phyloP scores from a whole-genome alignment of 2,113 vertebrate genomes.

The Forbesichthys agassizii region DNA sequence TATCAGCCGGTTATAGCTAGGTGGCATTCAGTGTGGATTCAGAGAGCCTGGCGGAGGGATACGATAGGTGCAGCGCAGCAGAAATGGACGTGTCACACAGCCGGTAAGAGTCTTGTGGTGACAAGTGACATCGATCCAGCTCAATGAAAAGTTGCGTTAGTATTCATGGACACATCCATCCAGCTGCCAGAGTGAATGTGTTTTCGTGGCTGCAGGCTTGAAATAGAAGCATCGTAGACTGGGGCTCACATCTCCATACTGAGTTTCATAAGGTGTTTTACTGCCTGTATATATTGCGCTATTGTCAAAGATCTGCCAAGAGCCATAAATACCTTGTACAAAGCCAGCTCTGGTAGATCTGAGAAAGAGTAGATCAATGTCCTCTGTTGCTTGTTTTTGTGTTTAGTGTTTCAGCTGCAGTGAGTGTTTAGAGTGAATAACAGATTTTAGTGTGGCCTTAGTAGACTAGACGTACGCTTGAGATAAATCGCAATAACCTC shows the following conservation, averaged over 20 bases:
- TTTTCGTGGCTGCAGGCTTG: slow-evolving; percentile 26
- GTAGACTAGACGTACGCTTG: background rate
- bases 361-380: background rate
- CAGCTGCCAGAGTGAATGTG: slow-evolving; percentile 14
- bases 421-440: slow-evolving; percentile 4
- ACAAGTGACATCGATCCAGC: slow-evolving; percentile 1
- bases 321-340: slow-evolving; percentile 1
- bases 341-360: background rate
- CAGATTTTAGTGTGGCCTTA: background rate
- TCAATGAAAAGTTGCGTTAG: slow-evolving; percentile 23
- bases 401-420: background rate
- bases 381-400: slow-evolving; percentile 12
- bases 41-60: background rate
- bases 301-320: slow-evolving; percentile 12
- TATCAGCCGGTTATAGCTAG: slow-evolving; percentile 1
- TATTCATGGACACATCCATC: slow-evolving; percentile 32
- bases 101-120: slow-evolving; percentile 13
- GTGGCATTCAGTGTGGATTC: slow-evolving; percentile 7
- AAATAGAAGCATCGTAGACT: slow-evolving; percentile 22
- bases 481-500: no score
- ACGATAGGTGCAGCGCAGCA: slow-evolving; percentile 8
- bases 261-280: slow-evolving; percentile 30
- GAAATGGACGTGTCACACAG: slow-evolving; percentile 6
- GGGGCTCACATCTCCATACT: slow-evolving; percentile 14
- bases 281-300: slow-evolving; percentile 30